phyloP scores from a whole-genome alignment of 2,888 invertebrate species.

The Amphipyra tragopoginis region DNA sequence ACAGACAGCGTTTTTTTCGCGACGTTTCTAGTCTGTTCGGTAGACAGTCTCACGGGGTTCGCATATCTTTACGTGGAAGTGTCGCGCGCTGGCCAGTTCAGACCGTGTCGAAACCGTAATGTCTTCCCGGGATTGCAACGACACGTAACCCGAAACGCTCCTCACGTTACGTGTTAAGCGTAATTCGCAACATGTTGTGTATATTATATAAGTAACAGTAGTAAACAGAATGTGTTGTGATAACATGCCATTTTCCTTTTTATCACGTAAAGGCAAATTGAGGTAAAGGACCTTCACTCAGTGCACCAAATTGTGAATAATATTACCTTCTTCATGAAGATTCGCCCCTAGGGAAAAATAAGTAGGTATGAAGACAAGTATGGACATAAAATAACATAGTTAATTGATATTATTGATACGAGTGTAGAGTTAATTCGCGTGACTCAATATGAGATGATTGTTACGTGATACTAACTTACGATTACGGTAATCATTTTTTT shows the following conservation, averaged over 20 bases:
- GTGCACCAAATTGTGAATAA: not conserved
- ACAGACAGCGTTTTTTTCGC: constrained; percentile 11
- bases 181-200: constrained; percentile 60
- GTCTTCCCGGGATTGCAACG: constrained; percentile 81
- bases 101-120: constrained; percentile 80
- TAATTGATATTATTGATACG: too few species aligned
- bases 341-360: too few species aligned
- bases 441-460: too few species aligned
- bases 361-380: not conserved
- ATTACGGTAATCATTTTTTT: too few species aligned
- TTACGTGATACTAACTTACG: too few species aligned
- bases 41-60: constrained; percentile 68
- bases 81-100: constrained; percentile 56
- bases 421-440: too few species aligned
- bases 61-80: constrained; percentile 81
- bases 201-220: constrained; percentile 64
- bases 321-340: not conserved
- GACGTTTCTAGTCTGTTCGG: constrained; percentile 28
- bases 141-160: constrained; percentile 78
- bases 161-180: constrained; percentile 73
- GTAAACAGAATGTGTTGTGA: constrained; percentile 54
- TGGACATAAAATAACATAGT: not conserved
- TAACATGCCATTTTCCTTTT: constrained; percentile 35
- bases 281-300: not conserved
- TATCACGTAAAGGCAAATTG: constrained; percentile 13